A percentile compares a stretch with the other conserved stretches of the same genome.
These are phyloP conservation scores for Herminia tarsipennalis DNA, from an alignment of 2,888 invertebrate genomes.

Conservation along the genomic window DNA sequence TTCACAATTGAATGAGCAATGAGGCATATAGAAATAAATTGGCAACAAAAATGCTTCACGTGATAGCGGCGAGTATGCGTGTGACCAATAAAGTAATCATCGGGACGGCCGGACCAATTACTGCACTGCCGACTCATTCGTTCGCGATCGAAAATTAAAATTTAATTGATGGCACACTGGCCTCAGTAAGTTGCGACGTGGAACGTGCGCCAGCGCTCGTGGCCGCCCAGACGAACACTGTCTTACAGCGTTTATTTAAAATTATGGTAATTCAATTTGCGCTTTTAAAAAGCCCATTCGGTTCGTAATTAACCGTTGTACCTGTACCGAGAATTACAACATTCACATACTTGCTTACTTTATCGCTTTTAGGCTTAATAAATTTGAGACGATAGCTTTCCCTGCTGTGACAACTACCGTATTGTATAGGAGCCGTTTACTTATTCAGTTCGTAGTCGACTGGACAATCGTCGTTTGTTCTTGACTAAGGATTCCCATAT, in stretches of 20 bases:
- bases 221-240: slow-evolving; percentile 39
- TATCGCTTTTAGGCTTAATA: slow-evolving; percentile 25
- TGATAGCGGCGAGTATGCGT: slow-evolving; percentile 57
- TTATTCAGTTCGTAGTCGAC: slow-evolving; percentile 39
- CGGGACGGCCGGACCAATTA: slow-evolving; percentile 74
- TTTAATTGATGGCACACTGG: slow-evolving; percentile 74
- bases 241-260: slow-evolving; percentile 73
- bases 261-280: slow-evolving; percentile 78
- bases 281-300: slow-evolving; percentile 53
- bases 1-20: slow-evolving; percentile 43
- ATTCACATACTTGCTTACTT: slow-evolving; percentile 13
- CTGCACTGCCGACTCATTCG: slow-evolving; percentile 68
- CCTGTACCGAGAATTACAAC: slow-evolving; percentile 11
- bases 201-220: slow-evolving; percentile 45
- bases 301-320: slow-evolving; percentile 40
- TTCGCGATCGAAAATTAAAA: slow-evolving; percentile 77
- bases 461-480: slow-evolving; percentile 55
- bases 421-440: slow-evolving; percentile 39
- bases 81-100: slow-evolving; percentile 82
- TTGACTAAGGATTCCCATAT: slow-evolving; percentile 56
- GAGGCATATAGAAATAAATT: slow-evolving; percentile 62
- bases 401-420: slow-evolving; percentile 38
- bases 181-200: slow-evolving; percentile 50
- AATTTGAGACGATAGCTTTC: slow-evolving; percentile 37
- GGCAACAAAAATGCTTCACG: slow-evolving; percentile 59